Evolutionary conservation across 2,888 invertebrate genomes (phyloP).

Genomic region (Linnaemya tessellans): DNA sequence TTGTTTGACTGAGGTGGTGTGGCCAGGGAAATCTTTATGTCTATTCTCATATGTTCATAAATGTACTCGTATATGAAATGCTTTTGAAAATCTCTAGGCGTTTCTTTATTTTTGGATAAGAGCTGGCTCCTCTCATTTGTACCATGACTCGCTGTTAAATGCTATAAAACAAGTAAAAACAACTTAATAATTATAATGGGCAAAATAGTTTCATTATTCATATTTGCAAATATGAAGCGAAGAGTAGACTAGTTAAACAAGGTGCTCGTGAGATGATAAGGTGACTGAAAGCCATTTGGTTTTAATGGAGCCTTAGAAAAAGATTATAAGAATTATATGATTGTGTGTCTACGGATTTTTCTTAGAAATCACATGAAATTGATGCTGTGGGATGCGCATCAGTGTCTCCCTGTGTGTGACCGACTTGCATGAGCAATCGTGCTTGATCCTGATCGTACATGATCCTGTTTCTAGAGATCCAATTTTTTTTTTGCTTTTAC

Average conservation of each 20-base stretch:
- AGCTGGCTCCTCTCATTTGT: background rate
- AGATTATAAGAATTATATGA: no score
- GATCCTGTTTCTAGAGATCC: no score
- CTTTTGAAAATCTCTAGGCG: background rate
- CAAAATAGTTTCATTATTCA: conserved; percentile 58
- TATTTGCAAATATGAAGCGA: background rate
- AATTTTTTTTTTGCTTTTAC: no score
- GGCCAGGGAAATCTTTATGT: conserved; percentile 22
- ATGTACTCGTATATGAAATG: background rate
- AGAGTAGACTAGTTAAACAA: background rate
- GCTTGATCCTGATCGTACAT: no score
- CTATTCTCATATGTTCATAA: background rate
- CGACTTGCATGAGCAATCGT: no score
- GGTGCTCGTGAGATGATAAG: background rate
- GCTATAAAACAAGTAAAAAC: background rate
- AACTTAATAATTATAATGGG: conserved; percentile 55
- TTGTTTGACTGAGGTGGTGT: background rate
- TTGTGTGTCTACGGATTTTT: no score
- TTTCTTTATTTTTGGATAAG: conserved; percentile 13
- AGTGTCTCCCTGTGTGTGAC: no score
- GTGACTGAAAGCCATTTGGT: no score
- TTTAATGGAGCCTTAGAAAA: no score
- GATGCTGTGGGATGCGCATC: no score
- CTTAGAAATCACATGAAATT: no score
- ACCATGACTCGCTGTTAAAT: background rate